Evolutionary conservation across 1,140 invertebrate genomes (phyloP), one percentile per base, ranked within the genome.

Genomic region (Diachasmimorpha longicaudata): DNA sequence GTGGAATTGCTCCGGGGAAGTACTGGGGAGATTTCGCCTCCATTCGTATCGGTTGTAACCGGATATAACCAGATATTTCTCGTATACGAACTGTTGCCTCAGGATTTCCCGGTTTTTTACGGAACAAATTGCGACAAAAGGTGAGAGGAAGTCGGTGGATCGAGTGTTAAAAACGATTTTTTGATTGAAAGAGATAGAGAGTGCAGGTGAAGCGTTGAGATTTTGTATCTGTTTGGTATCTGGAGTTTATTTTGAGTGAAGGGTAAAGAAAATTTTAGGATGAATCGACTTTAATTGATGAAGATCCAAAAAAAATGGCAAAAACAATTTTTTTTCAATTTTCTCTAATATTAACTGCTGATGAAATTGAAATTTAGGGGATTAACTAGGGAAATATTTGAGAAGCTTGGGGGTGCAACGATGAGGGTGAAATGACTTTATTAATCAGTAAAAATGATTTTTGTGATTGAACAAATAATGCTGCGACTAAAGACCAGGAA

Each of bases 51-150:
- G 79, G 79, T 80, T 80, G 55, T 48, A 82, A 83, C 83, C 78
- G 84, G 82, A 83, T 81, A 81, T 74, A 82, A 78, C 79, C 81
- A 78, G 82, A 84, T 82, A 80, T 75, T 46, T 72, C 55, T 67
- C 9, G 6, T 39, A 25, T 25, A 4, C 70, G 42, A 19, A 9
- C 39, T 63, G 58, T 63, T 63, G 58, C 70, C 55, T 75, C 31
- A 75, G 69, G 67, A 69, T 77, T 77, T 73, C 76, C 48, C 42
- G 42, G 14, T 74, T 74, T n/a, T 72, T 76, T 72, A 69, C 73
- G 71, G 67, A 66, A 42, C 10, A 25, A 58, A 63, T 19, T 8
- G n/a, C 4, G 48, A 55, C 19, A 63, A 63, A 63, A 13, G 58
- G 23, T 63, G 58, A 13, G 19, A 63, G 58, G 23, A 63, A 63